Conservation (phyloP, 2,888 invertebrate genomes). For the Gisinianus flammeolus region DNA sequence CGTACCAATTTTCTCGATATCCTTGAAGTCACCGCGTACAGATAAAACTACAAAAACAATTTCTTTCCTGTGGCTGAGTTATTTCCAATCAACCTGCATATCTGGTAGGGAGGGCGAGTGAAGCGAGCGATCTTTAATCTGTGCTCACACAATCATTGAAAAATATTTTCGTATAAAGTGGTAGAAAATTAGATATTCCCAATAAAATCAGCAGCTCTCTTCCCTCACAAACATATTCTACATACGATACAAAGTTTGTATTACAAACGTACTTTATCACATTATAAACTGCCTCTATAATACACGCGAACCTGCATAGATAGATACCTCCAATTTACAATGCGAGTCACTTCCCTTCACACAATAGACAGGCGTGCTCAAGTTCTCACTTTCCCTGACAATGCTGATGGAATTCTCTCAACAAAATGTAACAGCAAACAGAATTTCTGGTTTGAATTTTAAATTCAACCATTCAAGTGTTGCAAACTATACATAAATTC, state of each 20-base stretch:
- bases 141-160: too few relatives aligned
- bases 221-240: background rate
- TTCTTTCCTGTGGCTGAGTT: too few relatives aligned
- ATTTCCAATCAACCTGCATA: too few relatives aligned
- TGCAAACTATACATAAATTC: background rate
- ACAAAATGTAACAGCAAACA: background rate
- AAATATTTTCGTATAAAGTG: background rate
- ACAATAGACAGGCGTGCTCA: background rate
- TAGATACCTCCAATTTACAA: background rate
- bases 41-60: too few relatives aligned
- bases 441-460: background rate
- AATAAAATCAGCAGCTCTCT: background rate
- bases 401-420: background rate
- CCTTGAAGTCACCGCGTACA: too few relatives aligned
- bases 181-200: background rate
- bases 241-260: background rate
- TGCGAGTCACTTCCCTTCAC: background rate
- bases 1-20: too few relatives aligned
- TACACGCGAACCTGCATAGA: background rate
- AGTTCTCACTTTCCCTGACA: background rate
- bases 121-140: too few relatives aligned
- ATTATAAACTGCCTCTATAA: background rate
- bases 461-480: background rate
- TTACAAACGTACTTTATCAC: background rate
- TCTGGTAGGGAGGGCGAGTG: too few relatives aligned